Base-by-base conservation (phyloP, 2,113 vertebrate species). In the Neogobius melanostomus region DNA sequence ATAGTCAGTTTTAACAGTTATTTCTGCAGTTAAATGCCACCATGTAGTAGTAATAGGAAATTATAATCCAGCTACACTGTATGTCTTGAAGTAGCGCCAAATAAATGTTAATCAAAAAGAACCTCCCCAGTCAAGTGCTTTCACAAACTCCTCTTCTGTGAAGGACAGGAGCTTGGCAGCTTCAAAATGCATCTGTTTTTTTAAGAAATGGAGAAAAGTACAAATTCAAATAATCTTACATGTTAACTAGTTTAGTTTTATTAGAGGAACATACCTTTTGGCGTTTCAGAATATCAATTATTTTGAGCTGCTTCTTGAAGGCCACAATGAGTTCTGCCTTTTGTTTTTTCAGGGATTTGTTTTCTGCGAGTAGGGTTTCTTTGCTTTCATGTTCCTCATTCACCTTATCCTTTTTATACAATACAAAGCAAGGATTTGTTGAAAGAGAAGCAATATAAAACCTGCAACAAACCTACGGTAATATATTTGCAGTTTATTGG, bases 141-240 rank as follows among this genome's bases (percentile, higher is more conserved):
- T 98, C 92, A 95, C 93, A 82, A 99, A 99, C 84, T 99, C 97
- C 2, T 98, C 96, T 91, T 98, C 98, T 2, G 95, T 97, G 77
- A 99, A 98, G 28, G 95, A 96, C 60, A 99, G 90, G 94, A 98
- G 92, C 92, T 93, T 97, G 46, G 95, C 95, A 80, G 97, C 95
- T 95, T 99, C 97, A 66, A 96, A 94, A 80, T 99, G 97, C 95
- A 98, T 97, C 97, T 99, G 0, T 45, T 61, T 61, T 0, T 57
- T 21, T 21, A 21, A 21, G 72, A 47, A 53, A 17, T 16, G 4
- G 11, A 1, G 8, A 0, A 28, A 68, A 11, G 60, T 9, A 47
- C 6, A 7, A 67, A 60, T 7, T 7, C 52, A 71, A 59, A 36
- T 36, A 36, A 3, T 36, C 28, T 36, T 36, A 36, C 6, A 36